A percentile compares a stretch with the other conserved stretches of the same genome.
These are phyloP conservation scores for Elephas maximus DNA, from an alignment of 2,113 vertebrate genomes.

Conservation along the genomic window DNA sequence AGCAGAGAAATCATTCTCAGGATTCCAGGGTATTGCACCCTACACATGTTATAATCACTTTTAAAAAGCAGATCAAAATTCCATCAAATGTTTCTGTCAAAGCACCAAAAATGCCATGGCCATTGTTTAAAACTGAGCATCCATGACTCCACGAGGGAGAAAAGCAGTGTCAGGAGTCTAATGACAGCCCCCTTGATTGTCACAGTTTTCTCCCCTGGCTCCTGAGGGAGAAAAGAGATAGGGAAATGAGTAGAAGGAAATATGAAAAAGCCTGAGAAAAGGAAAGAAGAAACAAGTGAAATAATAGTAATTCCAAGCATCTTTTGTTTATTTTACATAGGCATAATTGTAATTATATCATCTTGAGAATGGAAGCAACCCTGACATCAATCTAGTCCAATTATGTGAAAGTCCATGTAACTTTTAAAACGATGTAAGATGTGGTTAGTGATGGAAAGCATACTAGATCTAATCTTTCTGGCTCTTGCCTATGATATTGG, in stretches of 20 bases:
- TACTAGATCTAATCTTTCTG: background rate
- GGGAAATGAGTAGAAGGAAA: background rate
- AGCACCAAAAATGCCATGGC: background rate
- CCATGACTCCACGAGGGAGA: too few relatives aligned
- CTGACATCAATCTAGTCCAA: background rate
- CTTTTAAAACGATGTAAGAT: background rate
- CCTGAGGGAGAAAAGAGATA: background rate
- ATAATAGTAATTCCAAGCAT: background rate
- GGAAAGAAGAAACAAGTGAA: background rate
- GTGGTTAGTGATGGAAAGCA: background rate
- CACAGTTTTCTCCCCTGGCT: background rate
- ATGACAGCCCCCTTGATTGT: background rate
- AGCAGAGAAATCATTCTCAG: background rate
- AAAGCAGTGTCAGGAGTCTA: background rate
- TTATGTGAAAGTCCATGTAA: background rate
- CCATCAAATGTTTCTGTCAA: background rate
- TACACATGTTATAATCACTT: background rate
- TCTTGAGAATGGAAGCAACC: background rate
- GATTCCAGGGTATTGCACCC: background rate
- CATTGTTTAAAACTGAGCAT: background rate
- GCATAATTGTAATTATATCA: background rate
- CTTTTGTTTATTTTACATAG: background rate
- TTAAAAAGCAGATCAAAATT: background rate
- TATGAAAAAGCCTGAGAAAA: background rate
- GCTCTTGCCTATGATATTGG: background rate